Evolutionary conservation across 53 echinoderm and acorn worm genomes (phyloP), one percentile per base, ranked within the genome.

Genomic region (Echinometra lucunter): DNA sequence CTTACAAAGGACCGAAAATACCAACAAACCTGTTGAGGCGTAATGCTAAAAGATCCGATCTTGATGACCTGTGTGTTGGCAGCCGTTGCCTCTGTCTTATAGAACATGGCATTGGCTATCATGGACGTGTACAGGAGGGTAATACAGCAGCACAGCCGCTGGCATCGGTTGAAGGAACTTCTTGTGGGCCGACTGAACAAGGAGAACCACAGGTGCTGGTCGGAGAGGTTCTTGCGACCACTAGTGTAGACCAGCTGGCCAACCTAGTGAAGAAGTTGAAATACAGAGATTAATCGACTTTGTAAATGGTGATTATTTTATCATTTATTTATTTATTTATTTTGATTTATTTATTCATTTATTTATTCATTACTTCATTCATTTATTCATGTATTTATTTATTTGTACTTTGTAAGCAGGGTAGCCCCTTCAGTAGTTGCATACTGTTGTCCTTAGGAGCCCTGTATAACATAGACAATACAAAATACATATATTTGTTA

Each of bases 121-220:
- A 97, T 97, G 66, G 95, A 95, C 6, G 95, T 94, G 94, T 96
- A 97, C 40, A 97, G 96, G 8, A 97, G 93, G 30, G 95, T 95
- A n/a, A 97, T 58, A 87, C 97, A 97, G 93, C 97, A 97, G 35
- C 96, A 95, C 8, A 97, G 95, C 5, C 97, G 95, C 74, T 97
- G 97, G 34, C 96, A 96, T 56, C 97, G 92, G 57, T 95, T 97
- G 90, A 97, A 97, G 38, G 30, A 34, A 92, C 97, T 96, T 15
- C 95, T 88, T 11, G 95, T 97, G 6, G 97, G 97, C 6, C 97
- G 97, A 69, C 94, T 96, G 94, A 97, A 95, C 2, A 97, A 93
- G 15, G 97, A 97, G 87, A 97, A 97, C 97, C 97, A 97, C n/a
- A 97, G 95, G 66, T 97, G 97, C 57, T 95, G 95, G 44, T 97